These are phyloP conservation scores for Myopa testacea DNA, from an alignment of 2,888 invertebrate species.

Conservation along the genomic window DNA sequence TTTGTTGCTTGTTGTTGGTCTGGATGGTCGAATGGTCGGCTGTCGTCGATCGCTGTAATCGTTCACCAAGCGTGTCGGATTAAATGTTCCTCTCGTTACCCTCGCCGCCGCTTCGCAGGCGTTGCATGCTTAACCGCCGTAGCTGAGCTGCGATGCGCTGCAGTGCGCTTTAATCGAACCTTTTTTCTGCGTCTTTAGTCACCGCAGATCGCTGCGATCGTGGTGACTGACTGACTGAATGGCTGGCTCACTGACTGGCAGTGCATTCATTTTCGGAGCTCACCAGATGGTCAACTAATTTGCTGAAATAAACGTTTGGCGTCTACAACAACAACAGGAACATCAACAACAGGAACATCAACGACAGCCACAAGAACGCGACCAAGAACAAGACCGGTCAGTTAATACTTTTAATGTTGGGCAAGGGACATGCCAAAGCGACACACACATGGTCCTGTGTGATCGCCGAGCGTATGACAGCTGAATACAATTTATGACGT, in stretches of 20 bases:
- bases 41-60: constrained; percentile 37
- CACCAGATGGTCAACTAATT: constrained; percentile 39
- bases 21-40: neutral
- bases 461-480: constrained; percentile 46
- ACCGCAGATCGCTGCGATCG: constrained; percentile 20
- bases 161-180: constrained; percentile 34
- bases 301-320: constrained; percentile 36
- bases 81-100: constrained; percentile 29
- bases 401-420: constrained; percentile 26
- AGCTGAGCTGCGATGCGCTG: too few relatives aligned
- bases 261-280: constrained; percentile 17
- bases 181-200: constrained; percentile 38
- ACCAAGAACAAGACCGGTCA: neutral
- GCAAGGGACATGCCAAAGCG: constrained; percentile 15
- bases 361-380: constrained; percentile 3
- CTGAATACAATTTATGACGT: constrained; percentile 52
- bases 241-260: too few relatives aligned
- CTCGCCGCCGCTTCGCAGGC: neutral
- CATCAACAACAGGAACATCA: neutral
- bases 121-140: neutral
- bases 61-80: constrained; percentile 42
- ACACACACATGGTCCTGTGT: neutral
- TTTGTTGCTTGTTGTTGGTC: neutral
- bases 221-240: too few relatives aligned
- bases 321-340: constrained; percentile 18